A percentile compares a stretch with the other conserved stretches of the same genome.
These are phyloP conservation scores for Drosophila subsilvestris DNA, from an alignment of 2,888 invertebrate species.

Conservation along the genomic window DNA sequence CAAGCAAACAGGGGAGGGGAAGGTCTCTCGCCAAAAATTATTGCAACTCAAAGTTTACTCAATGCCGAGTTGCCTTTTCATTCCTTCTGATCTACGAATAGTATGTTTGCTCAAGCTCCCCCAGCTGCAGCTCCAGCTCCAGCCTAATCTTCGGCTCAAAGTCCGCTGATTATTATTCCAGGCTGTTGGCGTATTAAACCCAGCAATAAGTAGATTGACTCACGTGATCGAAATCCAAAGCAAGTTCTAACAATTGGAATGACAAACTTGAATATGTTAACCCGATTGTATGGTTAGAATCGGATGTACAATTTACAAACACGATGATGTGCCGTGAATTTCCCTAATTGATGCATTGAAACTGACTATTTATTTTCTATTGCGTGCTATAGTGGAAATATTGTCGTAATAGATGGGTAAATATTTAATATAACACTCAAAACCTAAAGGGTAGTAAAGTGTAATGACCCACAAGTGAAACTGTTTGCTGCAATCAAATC, in stretches of 20 bases:
- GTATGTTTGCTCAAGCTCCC: not conserved
- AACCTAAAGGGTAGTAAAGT: not conserved
- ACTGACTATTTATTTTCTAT: conserved; percentile 2
- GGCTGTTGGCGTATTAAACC: conserved; percentile 36
- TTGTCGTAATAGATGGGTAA: conserved; percentile 19
- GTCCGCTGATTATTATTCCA: conserved; percentile 29
- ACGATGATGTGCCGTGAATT: not conserved
- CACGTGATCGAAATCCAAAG: conserved; percentile 48
- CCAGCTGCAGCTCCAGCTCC: not conserved
- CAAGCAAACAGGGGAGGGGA: not conserved
- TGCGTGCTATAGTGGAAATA: conserved; percentile 11
- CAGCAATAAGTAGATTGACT: conserved; percentile 24
- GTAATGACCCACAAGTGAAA: not conserved
- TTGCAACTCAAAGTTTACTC: conserved; percentile 19
- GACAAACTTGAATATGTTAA: conserved; percentile 28
- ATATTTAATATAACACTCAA: conserved; percentile 16
- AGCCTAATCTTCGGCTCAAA: conserved; percentile 32
- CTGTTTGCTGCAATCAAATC: not conserved
- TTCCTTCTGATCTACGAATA: not conserved
- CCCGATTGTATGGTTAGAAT: not conserved
- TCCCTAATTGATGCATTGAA: conserved; percentile 26
- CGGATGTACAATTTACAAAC: not conserved
- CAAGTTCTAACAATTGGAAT: conserved; percentile 26
- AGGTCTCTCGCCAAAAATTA: conserved; percentile 23
- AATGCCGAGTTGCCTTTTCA: not conserved